Conservation (phyloP, 2,888 invertebrate genomes). For the Melipona beecheii region DNA sequence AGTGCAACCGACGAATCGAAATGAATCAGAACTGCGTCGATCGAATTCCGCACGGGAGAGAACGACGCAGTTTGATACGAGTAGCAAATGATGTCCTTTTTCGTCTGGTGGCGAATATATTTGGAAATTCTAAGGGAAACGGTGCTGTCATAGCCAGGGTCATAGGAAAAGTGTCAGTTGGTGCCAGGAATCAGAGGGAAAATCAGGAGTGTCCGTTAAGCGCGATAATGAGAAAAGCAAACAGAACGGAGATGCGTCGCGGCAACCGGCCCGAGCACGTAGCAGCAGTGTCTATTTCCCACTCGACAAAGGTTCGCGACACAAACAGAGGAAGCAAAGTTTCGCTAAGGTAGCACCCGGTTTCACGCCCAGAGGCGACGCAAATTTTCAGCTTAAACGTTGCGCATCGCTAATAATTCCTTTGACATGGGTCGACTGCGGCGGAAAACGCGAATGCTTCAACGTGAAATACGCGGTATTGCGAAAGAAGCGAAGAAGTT, state of each 20-base stretch:
- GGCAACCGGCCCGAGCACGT: neutral
- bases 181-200: too few relatives aligned
- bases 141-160: neutral
- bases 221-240: neutral
- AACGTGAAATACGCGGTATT: neutral
- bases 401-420: conserved; percentile 1
- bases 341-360: conserved; percentile 9
- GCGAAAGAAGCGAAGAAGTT: neutral
- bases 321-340: conserved; percentile 12
- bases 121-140: neutral
- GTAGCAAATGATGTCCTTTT: too few relatives aligned
- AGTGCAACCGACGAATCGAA: too few relatives aligned
- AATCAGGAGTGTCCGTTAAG: neutral
- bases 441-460: neutral
- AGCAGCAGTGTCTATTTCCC: conserved; percentile 24
- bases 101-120: neutral
- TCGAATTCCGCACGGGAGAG: too few relatives aligned
- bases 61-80: too few relatives aligned
- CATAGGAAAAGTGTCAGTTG: neutral
- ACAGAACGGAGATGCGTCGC: neutral
- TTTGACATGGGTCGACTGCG: neutral
- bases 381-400: conserved; percentile 39
- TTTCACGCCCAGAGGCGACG: conserved; percentile 8
- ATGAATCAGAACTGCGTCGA: too few relatives aligned
- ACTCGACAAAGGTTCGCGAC: conserved; percentile 11